Base-by-base conservation (phyloP, 1,140 invertebrate genomes). In the Bombus turneri region DNA sequence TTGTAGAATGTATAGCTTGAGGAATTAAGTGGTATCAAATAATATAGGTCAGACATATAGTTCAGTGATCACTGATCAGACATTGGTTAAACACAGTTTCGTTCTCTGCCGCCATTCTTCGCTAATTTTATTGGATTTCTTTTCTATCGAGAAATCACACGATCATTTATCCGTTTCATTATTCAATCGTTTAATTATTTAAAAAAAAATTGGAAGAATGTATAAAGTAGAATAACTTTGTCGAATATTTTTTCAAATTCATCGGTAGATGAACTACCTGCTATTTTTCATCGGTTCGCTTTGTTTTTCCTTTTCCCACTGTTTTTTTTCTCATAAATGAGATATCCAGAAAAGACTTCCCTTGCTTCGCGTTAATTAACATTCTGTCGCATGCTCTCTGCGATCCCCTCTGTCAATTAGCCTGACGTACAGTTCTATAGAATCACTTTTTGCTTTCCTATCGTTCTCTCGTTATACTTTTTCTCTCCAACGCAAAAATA, bases 331-430 rank as follows among this genome's bases (percentile, higher is more conserved):
- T n/a, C 71, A 31, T n/a, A 73, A 73, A 73, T 31, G 71, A 73
- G 28, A 6, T 73, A 28, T 43, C 28, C 71, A 18, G 13, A 73
- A 9, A 57, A 34, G 57, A 25, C 43, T 28, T 37, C 25, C 5
- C 31, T 9, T 37, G 47, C 10, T n/a, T 28, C 43, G 22, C 10
- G 47, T 75, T 75, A 75, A 75, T 75, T 75, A 75, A 75, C 74
- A 75, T 75, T 75, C 47, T 57, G 31, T 57, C 74, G 47, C 47
- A 34, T 75, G 47, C 22, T 75, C 34, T 73, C 71, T 18, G 2
- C 71, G 71, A 72, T 28, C 34, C 41, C 31, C 43, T 34, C 73
- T 57, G 31, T 75, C 47, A 75, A 75, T 75, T 75, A 57, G n/a
- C 10, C 4, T 47, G 31, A 75, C 74, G 47, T 74, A 75, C 73